Evolutionary conservation across 2,797 vertebrate species (phyloP), one percentile per base, ranked within the genome.

Genomic region (Synanceia verrucosa): DNA sequence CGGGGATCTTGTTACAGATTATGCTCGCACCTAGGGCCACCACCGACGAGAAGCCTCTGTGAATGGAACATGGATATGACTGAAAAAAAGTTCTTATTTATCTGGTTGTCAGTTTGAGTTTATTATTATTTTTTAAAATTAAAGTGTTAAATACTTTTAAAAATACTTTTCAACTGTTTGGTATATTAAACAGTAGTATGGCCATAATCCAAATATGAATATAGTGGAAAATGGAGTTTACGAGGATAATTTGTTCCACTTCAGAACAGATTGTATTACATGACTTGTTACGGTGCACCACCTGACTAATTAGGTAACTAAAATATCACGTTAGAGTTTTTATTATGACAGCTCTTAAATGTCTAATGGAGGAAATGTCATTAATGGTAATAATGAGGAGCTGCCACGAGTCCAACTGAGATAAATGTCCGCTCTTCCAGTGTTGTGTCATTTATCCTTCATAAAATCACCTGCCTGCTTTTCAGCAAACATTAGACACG

Each of bases 1-100:
- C 97, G 10, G 98, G 98, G 90, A 99, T 99, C 94, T 98, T 98
- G 93, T 97, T 99, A 89, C 98, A 99, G 93, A 99, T 99, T 92
- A 99, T 98, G 90, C 96, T 99, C 76, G 97, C 97, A 88, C 97
- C 97, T 78, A 99, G 94, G 86, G 98, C 97, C 86, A 98, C 95
- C 93, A 99, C 98, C 37, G 97, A 98, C 60, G 97, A 98, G 90
- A 98, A 97, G n/a, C 96, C 96, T 79, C 98, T 99, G 91, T 69
- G 81, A 76, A 85, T 44, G 69, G 68, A 87, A 89, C 79, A 85
- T 73, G 66, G 70, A 84, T 5, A 80, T 31, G 13, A 76, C 34
- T 85, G 56, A 81, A 70, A 71, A 59, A 67, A 79, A 37, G 4
- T 61, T 23, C 5, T 21, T 8, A 37, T 24, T 4, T 6, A 24